These are phyloP conservation scores for Enteromius anoplus DNA, from an alignment of 2,797 vertebrate genomes.

Conservation along the genomic window DNA sequence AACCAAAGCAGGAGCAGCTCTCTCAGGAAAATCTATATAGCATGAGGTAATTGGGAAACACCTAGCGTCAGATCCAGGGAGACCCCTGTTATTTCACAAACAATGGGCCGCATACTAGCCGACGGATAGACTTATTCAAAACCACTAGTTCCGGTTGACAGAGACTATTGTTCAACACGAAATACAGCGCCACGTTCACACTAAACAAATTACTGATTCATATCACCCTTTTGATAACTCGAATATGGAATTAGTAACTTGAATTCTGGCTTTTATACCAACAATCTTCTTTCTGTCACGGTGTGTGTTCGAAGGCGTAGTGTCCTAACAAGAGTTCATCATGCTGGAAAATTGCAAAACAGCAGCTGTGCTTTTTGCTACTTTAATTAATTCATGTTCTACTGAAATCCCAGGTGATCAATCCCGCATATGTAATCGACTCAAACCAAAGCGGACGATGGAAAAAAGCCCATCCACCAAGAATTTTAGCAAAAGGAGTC, in stretches of 20 bases:
- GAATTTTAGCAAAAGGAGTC: background rate
- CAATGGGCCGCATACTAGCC: background rate
- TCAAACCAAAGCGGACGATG: constrained; percentile 60
- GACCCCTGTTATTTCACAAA: constrained; percentile 30
- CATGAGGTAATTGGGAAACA: constrained; percentile 62
- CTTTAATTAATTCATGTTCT: constrained; percentile 75
- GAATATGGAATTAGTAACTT: background rate
- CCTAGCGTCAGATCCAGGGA: constrained; percentile 21
- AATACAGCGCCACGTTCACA: background rate
- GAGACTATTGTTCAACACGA: background rate
- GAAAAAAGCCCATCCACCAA: background rate
- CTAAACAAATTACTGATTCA: background rate
- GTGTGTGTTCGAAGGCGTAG: constrained; percentile 48
- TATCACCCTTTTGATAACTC: background rate
- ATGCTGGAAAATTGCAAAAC: constrained; percentile 67
- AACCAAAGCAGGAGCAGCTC: constrained; percentile 56
- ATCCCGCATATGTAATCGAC: constrained; percentile 76
- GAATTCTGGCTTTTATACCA: constrained; percentile 11
- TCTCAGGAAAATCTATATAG: constrained; percentile 60
- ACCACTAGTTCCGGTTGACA: background rate
- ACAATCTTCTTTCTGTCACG: constrained; percentile 33
- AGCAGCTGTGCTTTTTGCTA: constrained; percentile 71
- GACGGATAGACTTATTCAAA: background rate
- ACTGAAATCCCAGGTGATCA: constrained; percentile 69
- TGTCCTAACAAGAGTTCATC: constrained; percentile 55